Evolutionary conservation across 1,140 invertebrate genomes (phyloP).

Genomic region (Bombyx mandarina): DNA sequence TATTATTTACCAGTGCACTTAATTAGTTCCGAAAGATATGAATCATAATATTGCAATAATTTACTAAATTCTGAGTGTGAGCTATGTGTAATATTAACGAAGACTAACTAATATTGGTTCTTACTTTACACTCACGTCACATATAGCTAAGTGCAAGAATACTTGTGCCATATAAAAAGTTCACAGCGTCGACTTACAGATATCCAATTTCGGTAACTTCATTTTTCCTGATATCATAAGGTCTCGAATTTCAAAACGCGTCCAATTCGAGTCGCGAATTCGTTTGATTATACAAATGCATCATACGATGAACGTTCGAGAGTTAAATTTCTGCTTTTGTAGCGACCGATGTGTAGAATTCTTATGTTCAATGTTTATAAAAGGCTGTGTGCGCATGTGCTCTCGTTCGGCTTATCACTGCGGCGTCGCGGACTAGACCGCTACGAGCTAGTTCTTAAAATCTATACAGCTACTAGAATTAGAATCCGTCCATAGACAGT

Average conservation of each 20-base stretch:
- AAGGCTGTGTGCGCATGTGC: slow-evolving; percentile 27
- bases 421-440: slow-evolving; percentile 10
- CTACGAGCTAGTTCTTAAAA: no score
- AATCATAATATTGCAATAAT: no score
- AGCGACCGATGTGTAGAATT: slow-evolving; percentile 21
- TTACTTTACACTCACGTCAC: no score
- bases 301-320: slow-evolving; percentile 6
- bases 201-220: slow-evolving; percentile 47
- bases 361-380: slow-evolving; percentile 39
- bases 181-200: slow-evolving; percentile 27
- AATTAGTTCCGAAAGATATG: no score
- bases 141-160: no score
- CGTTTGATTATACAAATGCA: slow-evolving; percentile 19
- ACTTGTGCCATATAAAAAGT: neutral
- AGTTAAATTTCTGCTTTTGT: no score
- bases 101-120: no score
- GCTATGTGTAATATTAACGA: no score
- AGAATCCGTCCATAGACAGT: no score
- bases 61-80: no score
- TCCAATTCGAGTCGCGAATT: slow-evolving; percentile 6
- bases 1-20: no score
- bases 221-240: slow-evolving; percentile 4
- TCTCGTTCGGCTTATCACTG: slow-evolving; percentile 31
- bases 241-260: neutral
- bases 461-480: no score